Base-by-base conservation (phyloP, 2,888 invertebrate species). In the Clunio marinus region DNA sequence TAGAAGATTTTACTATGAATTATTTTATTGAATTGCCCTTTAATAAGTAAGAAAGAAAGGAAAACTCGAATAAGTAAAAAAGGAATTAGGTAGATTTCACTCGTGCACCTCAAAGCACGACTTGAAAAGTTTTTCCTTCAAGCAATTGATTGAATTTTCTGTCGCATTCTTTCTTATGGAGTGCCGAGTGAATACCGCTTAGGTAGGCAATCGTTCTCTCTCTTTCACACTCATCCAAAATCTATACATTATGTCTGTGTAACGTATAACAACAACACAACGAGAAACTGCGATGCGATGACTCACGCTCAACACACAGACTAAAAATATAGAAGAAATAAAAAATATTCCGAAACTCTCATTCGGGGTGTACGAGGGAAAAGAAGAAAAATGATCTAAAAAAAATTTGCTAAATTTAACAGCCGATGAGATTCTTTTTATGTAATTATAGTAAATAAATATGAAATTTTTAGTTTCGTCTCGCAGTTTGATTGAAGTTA, bases 271-370 rank as follows among this genome's bases (percentile, higher is more conserved):
- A 51, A 51, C 51, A 51, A 51, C 51, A 51, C n/a, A n/a, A n/a
- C 2, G 51, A 22, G 51, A 22, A 51, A 63, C 45, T 63, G 63
- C 46, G 63, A 45, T 63, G 63, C 27, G 63, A 63, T 63, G 63
- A 63, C 63, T 63, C 63, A 63, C 63, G 28, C 63, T 60, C 37
- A 28, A 22, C 51, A 63, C 63, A 63, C 63, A 63, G 63, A 63
- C 63, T 45, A 63, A 62, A 46, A 63, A 46, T 46, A 63, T 20
- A 13, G 57, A 57, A 57, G 32, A 32, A 51, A 51, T 20, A 51
- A 51, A 32, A 32, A 32, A 51, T 17, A 15, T 41, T 13, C n/a
- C 41, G 41, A 41, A 41, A n/a, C 41, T 41, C n/a, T n/a, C n/a
- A n/a, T n/a, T n/a, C 41, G n/a, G n/a, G n/a, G n/a, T n/a, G n/a